phyloP scores from a whole-genome alignment of 53 echinoderm and acorn worm species.

The Luidia sarsii region DNA sequence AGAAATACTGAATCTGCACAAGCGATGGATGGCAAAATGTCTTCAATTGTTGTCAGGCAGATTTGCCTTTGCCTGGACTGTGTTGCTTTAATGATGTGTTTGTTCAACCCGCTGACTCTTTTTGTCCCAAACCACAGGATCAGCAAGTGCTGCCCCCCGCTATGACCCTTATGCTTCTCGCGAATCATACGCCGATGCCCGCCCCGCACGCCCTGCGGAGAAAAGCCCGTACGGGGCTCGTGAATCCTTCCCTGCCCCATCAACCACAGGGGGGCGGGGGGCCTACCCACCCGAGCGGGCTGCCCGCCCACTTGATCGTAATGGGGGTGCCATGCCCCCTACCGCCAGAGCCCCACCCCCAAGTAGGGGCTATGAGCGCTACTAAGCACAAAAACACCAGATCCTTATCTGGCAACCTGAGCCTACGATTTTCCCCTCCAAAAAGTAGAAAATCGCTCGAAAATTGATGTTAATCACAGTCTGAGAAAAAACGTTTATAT shows the following conservation, averaged over 20 bases:
- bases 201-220: slow-evolving; percentile 43
- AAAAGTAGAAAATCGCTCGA: too few relatives aligned
- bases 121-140: slow-evolving; percentile 46
- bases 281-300: slow-evolving; percentile 43
- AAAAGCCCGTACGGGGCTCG: slow-evolving; percentile 56
- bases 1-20: too few relatives aligned
- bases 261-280: slow-evolving; percentile 40
- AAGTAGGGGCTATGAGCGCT: slow-evolving; percentile 54
- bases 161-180: slow-evolving; percentile 55
- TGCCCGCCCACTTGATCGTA: slow-evolving; percentile 39
- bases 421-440: too few relatives aligned
- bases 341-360: not conserved
- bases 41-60: too few relatives aligned
- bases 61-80: too few relatives aligned
- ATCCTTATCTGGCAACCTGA: too few relatives aligned
- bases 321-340: slow-evolving; percentile 38
- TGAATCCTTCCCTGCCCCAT: slow-evolving; percentile 43
- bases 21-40: too few relatives aligned
- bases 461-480: too few relatives aligned
- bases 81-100: too few relatives aligned
- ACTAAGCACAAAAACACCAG: slow-evolving; percentile 9
- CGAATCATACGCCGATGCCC: slow-evolving; percentile 49
- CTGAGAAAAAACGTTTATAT: too few relatives aligned
- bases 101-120: not conserved
- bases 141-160: slow-evolving; percentile 46